Evolutionary conservation across 2,888 invertebrate species (phyloP).

Genomic region (Parthenolecanium corni): DNA sequence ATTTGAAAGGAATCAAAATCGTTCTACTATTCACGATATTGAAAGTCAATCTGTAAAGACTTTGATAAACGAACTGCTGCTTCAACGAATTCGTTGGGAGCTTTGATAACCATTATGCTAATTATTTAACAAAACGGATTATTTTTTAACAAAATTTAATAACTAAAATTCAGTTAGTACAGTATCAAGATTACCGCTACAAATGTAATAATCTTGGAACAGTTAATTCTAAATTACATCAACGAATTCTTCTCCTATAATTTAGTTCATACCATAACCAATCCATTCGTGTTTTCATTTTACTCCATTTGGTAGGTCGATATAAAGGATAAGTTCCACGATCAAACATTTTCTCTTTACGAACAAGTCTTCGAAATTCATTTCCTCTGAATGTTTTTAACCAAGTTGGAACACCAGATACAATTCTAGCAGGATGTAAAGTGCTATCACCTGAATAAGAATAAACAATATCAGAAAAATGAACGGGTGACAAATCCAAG

Average conservation of each 20-base stretch:
- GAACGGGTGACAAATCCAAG: not conserved
- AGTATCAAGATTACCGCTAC: too few species aligned
- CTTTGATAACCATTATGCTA: too few species aligned
- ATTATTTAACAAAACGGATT: too few species aligned
- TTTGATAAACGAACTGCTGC: too few species aligned
- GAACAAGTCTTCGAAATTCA: conserved; percentile 64
- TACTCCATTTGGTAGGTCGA: conserved; percentile 66
- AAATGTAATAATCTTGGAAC: too few species aligned
- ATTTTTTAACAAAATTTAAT: too few species aligned
- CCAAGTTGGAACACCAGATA: conserved; percentile 82
- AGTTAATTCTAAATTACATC: too few species aligned
- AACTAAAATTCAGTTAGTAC: too few species aligned
- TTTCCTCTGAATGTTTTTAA: conserved; percentile 76
- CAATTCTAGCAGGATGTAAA: conserved; percentile 66
- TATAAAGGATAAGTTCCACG: conserved; percentile 47
- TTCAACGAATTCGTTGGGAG: too few species aligned
- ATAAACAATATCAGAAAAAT: not conserved
- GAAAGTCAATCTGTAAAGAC: too few species aligned
- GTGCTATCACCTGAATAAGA: conserved; percentile 49
- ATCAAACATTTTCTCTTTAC: conserved; percentile 57
- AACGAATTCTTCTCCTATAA: conserved; percentile 52
- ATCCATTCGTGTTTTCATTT: conserved; percentile 58
- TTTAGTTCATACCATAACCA: conserved; percentile 68
- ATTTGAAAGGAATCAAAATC: too few species aligned
- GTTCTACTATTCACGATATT: too few species aligned